A percentile compares a stretch with the other conserved stretches of the same genome.
phyloP scores from a whole-genome alignment of 2,113 vertebrate species.

The Nothoprocta perdicaria region DNA sequence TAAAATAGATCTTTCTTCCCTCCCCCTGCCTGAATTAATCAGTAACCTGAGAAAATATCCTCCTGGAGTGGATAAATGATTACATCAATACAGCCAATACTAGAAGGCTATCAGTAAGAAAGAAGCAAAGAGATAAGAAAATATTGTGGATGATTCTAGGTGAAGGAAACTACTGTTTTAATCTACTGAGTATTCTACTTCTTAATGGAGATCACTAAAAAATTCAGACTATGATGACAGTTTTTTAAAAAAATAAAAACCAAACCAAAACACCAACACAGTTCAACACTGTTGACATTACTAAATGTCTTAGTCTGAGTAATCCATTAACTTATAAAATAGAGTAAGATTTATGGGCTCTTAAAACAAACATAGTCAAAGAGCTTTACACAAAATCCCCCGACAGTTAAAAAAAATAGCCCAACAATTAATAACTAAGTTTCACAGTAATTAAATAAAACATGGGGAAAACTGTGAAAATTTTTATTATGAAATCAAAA shows the following conservation, averaged over 20 bases:
- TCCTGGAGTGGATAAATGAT: conserved; percentile 60
- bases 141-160: neutral
- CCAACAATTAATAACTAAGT: neutral
- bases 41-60: conserved; percentile 57
- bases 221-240: neutral
- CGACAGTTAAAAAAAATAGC: neutral
- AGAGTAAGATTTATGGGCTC: neutral
- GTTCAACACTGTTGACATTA: neutral
- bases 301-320: neutral
- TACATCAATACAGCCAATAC: conserved; percentile 50
- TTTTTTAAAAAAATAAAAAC: conserved; percentile 15
- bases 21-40: conserved; percentile 37
- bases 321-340: conserved; percentile 2
- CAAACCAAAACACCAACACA: neutral
- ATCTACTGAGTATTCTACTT: neutral
- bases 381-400: conserved; percentile 24
- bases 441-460: conserved; percentile 32
- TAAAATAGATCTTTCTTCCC: conserved; percentile 50
- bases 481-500: conserved; percentile 14
- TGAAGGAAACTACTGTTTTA: neutral
- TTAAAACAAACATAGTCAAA: conserved; percentile 34
- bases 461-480: neutral
- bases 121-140: neutral
- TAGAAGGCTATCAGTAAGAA: conserved; percentile 28
- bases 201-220: neutral